These are phyloP conservation scores for Sebastes alutus DNA, from an alignment of 2,797 vertebrate species.

Conservation along the genomic window DNA sequence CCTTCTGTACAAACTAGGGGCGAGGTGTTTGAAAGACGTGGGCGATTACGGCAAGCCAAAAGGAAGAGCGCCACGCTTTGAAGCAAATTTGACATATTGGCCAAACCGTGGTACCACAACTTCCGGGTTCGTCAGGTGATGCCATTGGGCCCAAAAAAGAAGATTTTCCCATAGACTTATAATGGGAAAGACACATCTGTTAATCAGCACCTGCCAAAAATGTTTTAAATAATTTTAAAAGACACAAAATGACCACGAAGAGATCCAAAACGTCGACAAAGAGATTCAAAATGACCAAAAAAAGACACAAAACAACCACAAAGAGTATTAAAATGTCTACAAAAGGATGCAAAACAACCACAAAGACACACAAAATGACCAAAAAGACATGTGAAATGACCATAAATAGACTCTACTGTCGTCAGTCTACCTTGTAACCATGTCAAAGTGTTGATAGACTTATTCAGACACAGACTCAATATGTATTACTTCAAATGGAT, in stretches of 20 bases:
- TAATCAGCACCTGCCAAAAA: no score
- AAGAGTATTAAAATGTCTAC: no score
- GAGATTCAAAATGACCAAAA: no score
- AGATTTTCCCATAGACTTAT: fast-evolving
- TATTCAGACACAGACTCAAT: background rate
- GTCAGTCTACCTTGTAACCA: background rate
- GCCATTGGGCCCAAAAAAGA: no score
- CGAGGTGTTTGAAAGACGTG: background rate
- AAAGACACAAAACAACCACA: no score
- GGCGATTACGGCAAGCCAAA: background rate
- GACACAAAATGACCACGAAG: no score
- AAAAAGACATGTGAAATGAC: no score
- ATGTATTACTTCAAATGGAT: background rate
- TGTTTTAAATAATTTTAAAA: no score
- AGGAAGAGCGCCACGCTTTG: no score
- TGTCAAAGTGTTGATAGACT: background rate
- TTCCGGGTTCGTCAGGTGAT: fast-evolving
- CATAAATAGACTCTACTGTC: background rate
- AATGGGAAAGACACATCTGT: fast-evolving
- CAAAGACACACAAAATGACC: no score
- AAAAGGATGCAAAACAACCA: no score
- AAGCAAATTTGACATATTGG: no score
- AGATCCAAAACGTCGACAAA: fast-evolving
- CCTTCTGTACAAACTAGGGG: background rate
- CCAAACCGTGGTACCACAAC: fast-evolving